Conservation (phyloP, 2,888 invertebrate species). For the Andrena dorsata region DNA sequence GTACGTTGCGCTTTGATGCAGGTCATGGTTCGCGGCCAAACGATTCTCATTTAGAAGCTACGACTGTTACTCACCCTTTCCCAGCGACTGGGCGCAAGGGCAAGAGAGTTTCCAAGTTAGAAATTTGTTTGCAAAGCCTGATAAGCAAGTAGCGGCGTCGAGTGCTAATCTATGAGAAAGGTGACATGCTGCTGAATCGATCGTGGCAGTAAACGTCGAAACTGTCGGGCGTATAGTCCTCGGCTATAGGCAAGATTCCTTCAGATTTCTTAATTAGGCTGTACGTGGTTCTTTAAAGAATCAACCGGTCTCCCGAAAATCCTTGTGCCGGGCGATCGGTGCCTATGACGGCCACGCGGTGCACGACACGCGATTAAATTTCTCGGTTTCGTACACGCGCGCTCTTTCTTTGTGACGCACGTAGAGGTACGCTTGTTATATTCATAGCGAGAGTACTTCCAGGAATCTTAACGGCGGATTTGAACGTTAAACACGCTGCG, state of each 20-base stretch:
- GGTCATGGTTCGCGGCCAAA: slow-evolving; percentile 1
- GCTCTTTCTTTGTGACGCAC: slow-evolving; percentile 28
- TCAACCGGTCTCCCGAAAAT: not conserved
- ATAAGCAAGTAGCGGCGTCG: slow-evolving; percentile 35
- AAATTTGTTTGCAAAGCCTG: slow-evolving; percentile 35
- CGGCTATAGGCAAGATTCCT: slow-evolving; percentile 13
- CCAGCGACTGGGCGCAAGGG: not conserved
- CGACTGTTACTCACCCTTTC: slow-evolving; percentile 4
- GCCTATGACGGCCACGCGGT: no score
- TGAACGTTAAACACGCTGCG: slow-evolving; percentile 50
- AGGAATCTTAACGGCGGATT: slow-evolving; percentile 57
- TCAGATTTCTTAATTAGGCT: not conserved
- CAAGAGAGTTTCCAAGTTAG: slow-evolving; percentile 26
- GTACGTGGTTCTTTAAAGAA: not conserved
- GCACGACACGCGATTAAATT: no score
- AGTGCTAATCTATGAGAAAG: slow-evolving; percentile 30
- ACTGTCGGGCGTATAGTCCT: not conserved
- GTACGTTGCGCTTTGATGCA: not conserved
- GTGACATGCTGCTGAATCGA: slow-evolving; percentile 42
- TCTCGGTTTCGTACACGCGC: not conserved
- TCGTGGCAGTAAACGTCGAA: slow-evolving; percentile 16
- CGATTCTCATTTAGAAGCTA: not conserved
- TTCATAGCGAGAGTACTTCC: slow-evolving; percentile 43
- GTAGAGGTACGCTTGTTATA: slow-evolving; percentile 18
- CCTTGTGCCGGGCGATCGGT: not conserved